Base-by-base conservation (phyloP, 2,113 vertebrate genomes). In the Spea bombifrons region DNA sequence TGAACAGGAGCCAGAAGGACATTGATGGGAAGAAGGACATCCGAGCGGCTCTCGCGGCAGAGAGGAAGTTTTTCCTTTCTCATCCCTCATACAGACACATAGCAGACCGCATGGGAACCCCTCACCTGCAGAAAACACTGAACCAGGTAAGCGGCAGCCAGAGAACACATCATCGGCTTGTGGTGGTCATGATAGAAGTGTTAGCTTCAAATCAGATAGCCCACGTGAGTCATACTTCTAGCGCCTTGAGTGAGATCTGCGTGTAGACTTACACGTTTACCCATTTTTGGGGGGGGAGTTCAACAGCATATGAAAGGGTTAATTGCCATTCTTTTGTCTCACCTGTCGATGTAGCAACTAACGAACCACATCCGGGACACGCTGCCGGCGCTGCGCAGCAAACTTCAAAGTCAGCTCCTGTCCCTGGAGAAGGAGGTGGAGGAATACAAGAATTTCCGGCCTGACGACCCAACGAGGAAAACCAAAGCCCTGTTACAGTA, bases 331-430 rank as follows among this genome's bases (percentile, higher is more conserved):
- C 7, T 0, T 2, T 79, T 16, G 71, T 3, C 53, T 67, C 0
- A 50, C 0, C 3, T 73, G 10, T 50, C 0, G 12, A 49, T 71
- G 0, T 71, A 99, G 97, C 97, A 99, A 99, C 81, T 99, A 81
- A 99, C 97, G 82, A 99, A 99, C 87, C 97, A 99, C 90, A 99
- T 99, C 78, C 93, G 97, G 59, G 97, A 99, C 84, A 95, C 97
- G 0, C 88, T 99, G 75, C 97, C 97, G 0, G 86, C 95, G 0
- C 89, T 99, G 81, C 94, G 97, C 3, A 97, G 93, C 88, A 99
- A 99, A 17, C 91, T 99, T 0, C 97, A 99, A 90, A 97, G 95
- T 83, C 97, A 99, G 87, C 90, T 97, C 64, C 92, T 99, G 0
- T 97, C 95, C 3, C 88, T 99, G 84, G 97, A 99, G 82, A 99